Evolutionary conservation across 23 tunicate genomes (phyloP).

Genomic region (Styela clava): DNA sequence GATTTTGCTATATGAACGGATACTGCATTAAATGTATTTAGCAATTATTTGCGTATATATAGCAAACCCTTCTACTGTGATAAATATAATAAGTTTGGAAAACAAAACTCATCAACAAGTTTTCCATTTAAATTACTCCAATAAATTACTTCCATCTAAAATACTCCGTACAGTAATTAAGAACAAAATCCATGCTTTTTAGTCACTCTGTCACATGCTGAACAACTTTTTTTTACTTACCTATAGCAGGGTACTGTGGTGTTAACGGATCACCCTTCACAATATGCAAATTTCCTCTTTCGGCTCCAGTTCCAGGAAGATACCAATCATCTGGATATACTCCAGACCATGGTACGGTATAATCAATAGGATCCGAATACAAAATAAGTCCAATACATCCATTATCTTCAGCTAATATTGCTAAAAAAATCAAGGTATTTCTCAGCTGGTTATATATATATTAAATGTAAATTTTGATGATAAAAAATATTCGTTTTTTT

Average conservation of each 20-base stretch:
- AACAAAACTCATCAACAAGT: no score
- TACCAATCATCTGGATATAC: constrained; percentile 65
- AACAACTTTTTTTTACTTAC: constrained; percentile 10
- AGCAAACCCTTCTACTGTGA: no score
- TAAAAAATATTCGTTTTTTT: no score
- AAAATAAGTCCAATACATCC: constrained; percentile 65
- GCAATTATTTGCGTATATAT: no score
- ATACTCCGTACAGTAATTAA: no score
- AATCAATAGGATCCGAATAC: constrained; percentile 65
- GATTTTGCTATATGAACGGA: neutral
- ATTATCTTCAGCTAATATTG: constrained; percentile 39
- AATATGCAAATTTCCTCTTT: constrained; percentile 46
- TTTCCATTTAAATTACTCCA: no score
- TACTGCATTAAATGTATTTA: no score
- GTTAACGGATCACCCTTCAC: constrained; percentile 56
- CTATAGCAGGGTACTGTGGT: constrained; percentile 60
- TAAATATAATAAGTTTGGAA: no score
- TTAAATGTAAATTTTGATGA: no score
- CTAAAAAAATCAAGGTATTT: constrained; percentile 31
- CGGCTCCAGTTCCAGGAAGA: constrained; percentile 58
- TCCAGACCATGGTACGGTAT: constrained; percentile 70
- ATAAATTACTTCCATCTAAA: no score
- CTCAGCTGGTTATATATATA: no score
- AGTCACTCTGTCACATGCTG: neutral
- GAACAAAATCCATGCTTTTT: neutral